A percentile compares a stretch with the other conserved stretches of the same genome.
These are phyloP conservation scores for Loripinus fragilis DNA, from an alignment of 2,888 invertebrate species.

Conservation along the genomic window DNA sequence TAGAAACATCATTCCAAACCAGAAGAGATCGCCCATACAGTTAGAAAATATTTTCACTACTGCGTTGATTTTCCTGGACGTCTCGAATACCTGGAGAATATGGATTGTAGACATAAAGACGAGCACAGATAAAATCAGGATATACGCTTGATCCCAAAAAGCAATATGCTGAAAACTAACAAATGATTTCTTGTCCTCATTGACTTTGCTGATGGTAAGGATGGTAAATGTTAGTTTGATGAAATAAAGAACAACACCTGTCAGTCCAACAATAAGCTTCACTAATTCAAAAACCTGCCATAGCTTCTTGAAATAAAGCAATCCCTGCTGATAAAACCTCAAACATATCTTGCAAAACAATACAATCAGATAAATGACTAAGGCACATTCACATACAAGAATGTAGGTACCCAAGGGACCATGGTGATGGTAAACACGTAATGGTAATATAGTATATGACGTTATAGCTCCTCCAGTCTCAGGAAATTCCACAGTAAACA, in stretches of 20 bases:
- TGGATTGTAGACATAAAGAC: slow-evolving; percentile 67
- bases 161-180: slow-evolving; percentile 65
- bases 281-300: slow-evolving; percentile 61
- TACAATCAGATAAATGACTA: slow-evolving; percentile 46
- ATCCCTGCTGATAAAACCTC: slow-evolving; percentile 44
- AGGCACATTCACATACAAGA: slow-evolving; percentile 56
- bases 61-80: slow-evolving; percentile 62
- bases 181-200: slow-evolving; percentile 54
- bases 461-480: slow-evolving; percentile 58
- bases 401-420: slow-evolving; percentile 54
- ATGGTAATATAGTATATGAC: slow-evolving; percentile 44
- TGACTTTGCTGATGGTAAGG: slow-evolving; percentile 49
- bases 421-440: slow-evolving; percentile 47
- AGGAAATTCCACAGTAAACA: slow-evolving; percentile 63
- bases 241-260: slow-evolving; percentile 44
- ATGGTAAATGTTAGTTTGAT: slow-evolving; percentile 44
- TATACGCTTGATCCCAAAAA: slow-evolving; percentile 67
- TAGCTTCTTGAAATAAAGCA: slow-evolving; percentile 42
- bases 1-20: slow-evolving; percentile 60
- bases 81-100: slow-evolving; percentile 67
- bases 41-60: slow-evolving; percentile 57
- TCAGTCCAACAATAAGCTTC: slow-evolving; percentile 32
- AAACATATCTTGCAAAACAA: slow-evolving; percentile 47
- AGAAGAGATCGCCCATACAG: slow-evolving; percentile 54
- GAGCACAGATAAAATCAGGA: slow-evolving; percentile 57